Base-by-base conservation (phyloP, 30 jellyfish, hydroid and myxozoan genomes). In the Pseudorhiza aurosa region DNA sequence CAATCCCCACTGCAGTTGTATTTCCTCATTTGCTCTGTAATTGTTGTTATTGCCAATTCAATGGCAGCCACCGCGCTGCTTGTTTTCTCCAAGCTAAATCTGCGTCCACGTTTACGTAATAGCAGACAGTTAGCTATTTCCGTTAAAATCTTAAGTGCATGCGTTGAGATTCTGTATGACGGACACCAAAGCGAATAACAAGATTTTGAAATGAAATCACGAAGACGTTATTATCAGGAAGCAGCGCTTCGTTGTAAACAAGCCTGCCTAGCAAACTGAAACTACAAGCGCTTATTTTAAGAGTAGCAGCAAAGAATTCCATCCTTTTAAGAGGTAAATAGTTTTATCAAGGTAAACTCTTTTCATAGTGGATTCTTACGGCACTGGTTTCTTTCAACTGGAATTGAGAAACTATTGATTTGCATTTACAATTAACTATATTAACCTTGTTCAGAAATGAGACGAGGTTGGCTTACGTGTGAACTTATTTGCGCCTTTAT, bases 61-160 rank as follows among this genome's bases (percentile, higher is more conserved):
- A 47, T 47, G 62, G 62, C 12, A 9, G 18, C 62, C 25, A 7
- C 27, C 18, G 21, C 21, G 21, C 25, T n/a, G 18, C 27, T 47
- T 7, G 62, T 47, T 47, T 47, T 47, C n/a, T 47, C 25, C 62
- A 47, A 47, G 18, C 14, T 30, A 42, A 50, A 44, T 9, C 28
- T 8, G 30, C 51, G 31, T 26, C 49, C 68, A 33, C 21, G 21
- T 29, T 40, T 45, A 28, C 67, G 83, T 68, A 68, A 26, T 31
- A 25, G 51, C 71, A 70, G 71, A 47, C 71, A 46, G 71, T 10
- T 47, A 46, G 83, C 49, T 27, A 47, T 46, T 70, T 70, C 83
- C 83, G 83, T 70, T 70, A 28, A 29, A 28, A 43, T 30, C 45
- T 27, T 70, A 53, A 29, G 59, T 12, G 83, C 26, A 70, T 46